Evolutionary conservation across 2,113 vertebrate genomes (phyloP), one percentile per base, ranked within the genome.

Genomic region (Carollia perspicillata): DNA sequence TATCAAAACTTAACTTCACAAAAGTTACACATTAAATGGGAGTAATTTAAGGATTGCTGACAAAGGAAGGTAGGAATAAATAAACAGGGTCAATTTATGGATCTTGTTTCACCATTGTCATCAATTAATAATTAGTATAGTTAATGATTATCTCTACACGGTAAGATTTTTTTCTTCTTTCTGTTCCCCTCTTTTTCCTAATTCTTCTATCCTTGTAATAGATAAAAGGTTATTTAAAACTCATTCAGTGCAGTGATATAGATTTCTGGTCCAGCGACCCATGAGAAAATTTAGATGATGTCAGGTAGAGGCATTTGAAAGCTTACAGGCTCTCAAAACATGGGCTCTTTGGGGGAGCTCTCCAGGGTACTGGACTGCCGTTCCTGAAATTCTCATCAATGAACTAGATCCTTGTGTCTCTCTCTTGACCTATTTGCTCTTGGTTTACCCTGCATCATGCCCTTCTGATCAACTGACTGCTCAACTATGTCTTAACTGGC

Each of bases 291-390:
- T 42, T 72, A 58, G 33, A 72, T 84, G 16, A 11, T 71, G 40
- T 58, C 44, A 69, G 18, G 13, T 28, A n/a, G 83, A 28, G 28
- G 74, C 6, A 66, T 84, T 84, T 75, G 35, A 81, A 95, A 94
- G 13, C 5, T 49, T 47, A 6, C 30, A 53, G 6, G 16, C 72
- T 86, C 42, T 66, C 77, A 89, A 94, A 94, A 80, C n/a, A 33
- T 4, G 7, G 12, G 1, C 40, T 74, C 40, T 51, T 47, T 63
- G 8, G 55, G 94, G 94, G 96, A 95, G 94, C 95, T 97, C 92
- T 97, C 96, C 97, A 97, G 90, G 96, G 97, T 97, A 86, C 97
- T 97, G 87, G 90, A 96, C 16, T 44, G 30, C 13, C 20, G 80
- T 40, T 80, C 26, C 33, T 94, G 71, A 95, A 81, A 89, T 42